phyloP scores from a whole-genome alignment of 2,113 vertebrate genomes.

The Orycteropus afer region DNA sequence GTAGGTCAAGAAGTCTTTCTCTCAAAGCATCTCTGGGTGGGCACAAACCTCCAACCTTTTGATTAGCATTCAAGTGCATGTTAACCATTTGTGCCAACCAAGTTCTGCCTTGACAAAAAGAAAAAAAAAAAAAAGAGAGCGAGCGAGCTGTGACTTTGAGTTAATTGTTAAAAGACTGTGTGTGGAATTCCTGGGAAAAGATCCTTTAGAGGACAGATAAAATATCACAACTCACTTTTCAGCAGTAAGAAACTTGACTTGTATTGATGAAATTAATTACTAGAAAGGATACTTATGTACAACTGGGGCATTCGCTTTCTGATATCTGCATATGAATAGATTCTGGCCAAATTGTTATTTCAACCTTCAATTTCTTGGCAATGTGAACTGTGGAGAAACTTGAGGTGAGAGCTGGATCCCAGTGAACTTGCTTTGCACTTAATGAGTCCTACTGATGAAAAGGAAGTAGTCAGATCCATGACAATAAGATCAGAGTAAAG shows the following conservation, averaged over 20 bases:
- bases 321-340: neutral
- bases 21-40: neutral
- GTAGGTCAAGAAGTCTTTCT: neutral
- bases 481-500: neutral
- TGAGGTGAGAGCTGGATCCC: neutral
- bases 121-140: too few species aligned
- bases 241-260: constrained; percentile 33
- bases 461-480: neutral
- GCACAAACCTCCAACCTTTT: neutral
- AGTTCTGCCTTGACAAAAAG: neutral
- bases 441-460: neutral
- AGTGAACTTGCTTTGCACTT: neutral
- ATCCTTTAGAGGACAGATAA: constrained; percentile 32
- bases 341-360: neutral
- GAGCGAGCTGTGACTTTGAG: neutral
- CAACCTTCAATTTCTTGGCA: neutral
- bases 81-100: neutral
- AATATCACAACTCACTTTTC: constrained; percentile 1
- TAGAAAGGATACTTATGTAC: neutral
- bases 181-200: constrained; percentile 41
- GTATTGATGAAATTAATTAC: neutral
- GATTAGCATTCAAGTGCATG: neutral
- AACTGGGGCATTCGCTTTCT: neutral
- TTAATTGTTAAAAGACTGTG: neutral
- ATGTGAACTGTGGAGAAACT: neutral